Evolutionary conservation across 2,797 vertebrate genomes (phyloP), one percentile per base, ranked within the genome.

Genomic region (Harpagifer antarcticus): DNA sequence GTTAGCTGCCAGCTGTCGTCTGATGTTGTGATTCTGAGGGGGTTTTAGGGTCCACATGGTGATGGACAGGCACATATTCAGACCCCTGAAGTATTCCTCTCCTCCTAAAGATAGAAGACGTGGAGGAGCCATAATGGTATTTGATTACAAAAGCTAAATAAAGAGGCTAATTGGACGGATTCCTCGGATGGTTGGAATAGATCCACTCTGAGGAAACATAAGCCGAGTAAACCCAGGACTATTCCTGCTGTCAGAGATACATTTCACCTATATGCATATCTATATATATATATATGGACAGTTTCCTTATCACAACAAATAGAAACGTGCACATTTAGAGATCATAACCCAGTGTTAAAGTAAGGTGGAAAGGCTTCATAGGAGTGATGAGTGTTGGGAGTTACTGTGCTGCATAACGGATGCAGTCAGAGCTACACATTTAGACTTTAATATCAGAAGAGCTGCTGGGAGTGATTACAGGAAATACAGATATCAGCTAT

Each of bases 1-100:
- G 27, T 27, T 27, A 27, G 76, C 66, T 54, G 77, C 82, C 91
- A 90, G 90, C 87, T 92, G 92, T 76, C 72, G 4, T 65, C 73
- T 62, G 72, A 88, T 89, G 84, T 82, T 91, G 80, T 84, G 77
- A 83, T 86, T 82, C 5, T 13, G n/a, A 0, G 9, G 13, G 7
- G 33, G 6, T 37, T 6, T 2, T 19, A 20, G 74, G 68, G 74
- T 75, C 68, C 9, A 33, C 50, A 27, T 50, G 74, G 47, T 79
- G 71, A 81, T 55, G 56, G 76, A 76, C 61, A 20, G 20, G 72
- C 74, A 67, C 79, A 88, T 60, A 37, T 27, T 72, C 40, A 1
- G 70, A 77, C 6, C 13, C 62, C 66, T 56, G 52, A 60, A 67
- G 68, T 65, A 59, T 82, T 84, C 76, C 68, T 70, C 56, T 63